These are phyloP conservation scores for Acanthis flammea DNA, from an alignment of 2,797 vertebrate species.

Conservation along the genomic window DNA sequence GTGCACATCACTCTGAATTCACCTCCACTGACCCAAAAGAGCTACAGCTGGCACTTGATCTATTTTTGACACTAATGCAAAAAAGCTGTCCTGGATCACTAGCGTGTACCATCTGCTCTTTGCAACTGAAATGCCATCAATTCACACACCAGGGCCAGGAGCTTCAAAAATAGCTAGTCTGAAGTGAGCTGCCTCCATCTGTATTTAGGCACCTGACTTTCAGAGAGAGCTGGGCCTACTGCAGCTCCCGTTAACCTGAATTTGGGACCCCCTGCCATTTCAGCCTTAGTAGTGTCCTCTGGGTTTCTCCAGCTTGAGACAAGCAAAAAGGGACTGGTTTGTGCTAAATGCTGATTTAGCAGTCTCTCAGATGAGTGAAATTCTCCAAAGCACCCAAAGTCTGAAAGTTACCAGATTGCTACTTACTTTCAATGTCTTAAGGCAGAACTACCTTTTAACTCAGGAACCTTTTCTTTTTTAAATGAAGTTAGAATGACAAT, in stretches of 20 bases:
- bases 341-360: background rate
- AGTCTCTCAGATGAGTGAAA: background rate
- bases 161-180: constrained; percentile 35
- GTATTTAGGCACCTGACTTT: background rate
- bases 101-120: constrained; percentile 43
- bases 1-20: background rate
- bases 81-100: constrained; percentile 44
- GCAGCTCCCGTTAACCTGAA: background rate
- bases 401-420: background rate
- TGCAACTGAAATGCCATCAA: constrained; percentile 31
- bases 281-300: background rate
- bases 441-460: background rate
- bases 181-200: background rate
- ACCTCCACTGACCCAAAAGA: constrained; percentile 41
- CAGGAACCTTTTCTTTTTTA: background rate
- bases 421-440: background rate
- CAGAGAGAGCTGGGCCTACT: background rate
- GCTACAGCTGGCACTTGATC: constrained; percentile 47
- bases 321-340: background rate
- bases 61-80: constrained; percentile 45
- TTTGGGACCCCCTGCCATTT: background rate
- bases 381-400: background rate
- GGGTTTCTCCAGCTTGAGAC: background rate
- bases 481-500: background rate
- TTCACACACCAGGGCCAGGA: constrained; percentile 23